Conservation (phyloP, 2,888 invertebrate species). For the Tanytarsus gracilentus region DNA sequence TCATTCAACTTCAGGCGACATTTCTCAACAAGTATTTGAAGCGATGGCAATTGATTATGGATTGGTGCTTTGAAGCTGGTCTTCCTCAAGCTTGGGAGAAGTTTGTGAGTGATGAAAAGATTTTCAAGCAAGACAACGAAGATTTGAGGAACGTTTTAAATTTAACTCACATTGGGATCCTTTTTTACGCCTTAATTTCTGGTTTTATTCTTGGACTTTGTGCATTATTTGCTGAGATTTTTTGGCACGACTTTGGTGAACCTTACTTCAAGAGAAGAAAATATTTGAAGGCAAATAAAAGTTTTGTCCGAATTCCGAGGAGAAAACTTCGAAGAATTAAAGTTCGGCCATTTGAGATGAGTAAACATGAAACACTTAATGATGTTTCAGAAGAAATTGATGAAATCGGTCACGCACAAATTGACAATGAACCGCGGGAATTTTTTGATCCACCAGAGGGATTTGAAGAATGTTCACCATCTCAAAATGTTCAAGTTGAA, state of each 20-base stretch:
- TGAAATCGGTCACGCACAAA: too few relatives aligned
- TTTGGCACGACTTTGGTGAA: not conserved
- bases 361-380: too few relatives aligned
- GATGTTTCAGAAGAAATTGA: too few relatives aligned
- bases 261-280: too few relatives aligned
- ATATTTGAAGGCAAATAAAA: too few relatives aligned
- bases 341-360: too few relatives aligned
- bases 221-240: not conserved
- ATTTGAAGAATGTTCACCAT: too few relatives aligned
- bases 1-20: not conserved
- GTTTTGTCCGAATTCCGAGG: too few relatives aligned
- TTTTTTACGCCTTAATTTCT: not conserved
- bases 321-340: too few relatives aligned
- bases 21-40: not conserved
- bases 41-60: not conserved
- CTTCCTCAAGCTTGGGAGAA: not conserved
- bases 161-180: not conserved
- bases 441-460: too few relatives aligned
- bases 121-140: not conserved
- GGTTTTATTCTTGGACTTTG: not conserved
- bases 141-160: not conserved
- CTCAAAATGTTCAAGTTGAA: too few relatives aligned
- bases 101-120: not conserved
- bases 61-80: not conserved
- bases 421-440: too few relatives aligned